Conservation (phyloP, 2,888 invertebrate genomes). For the Tetramorium bicarinatum region DNA sequence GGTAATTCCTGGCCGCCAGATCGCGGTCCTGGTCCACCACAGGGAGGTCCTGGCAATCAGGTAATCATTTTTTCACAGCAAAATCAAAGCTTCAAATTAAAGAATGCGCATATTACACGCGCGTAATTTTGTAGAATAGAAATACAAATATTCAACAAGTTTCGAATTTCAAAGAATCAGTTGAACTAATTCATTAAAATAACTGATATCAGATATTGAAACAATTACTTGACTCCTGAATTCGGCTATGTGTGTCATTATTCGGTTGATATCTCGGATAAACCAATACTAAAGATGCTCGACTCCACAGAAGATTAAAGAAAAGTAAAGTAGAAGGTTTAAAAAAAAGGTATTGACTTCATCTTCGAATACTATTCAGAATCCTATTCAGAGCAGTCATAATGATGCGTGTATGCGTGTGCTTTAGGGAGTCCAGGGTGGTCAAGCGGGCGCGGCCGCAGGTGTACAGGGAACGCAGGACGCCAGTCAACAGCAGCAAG, state of each 20-base stretch:
- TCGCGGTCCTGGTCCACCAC: constrained; percentile 85
- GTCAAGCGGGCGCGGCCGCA: constrained; percentile 84
- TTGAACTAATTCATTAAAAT: constrained; percentile 15
- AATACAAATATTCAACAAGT: neutral
- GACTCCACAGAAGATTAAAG: neutral
- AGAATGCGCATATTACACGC: neutral
- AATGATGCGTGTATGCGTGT: neutral
- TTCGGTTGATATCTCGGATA: neutral
- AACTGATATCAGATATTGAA: constrained; percentile 20
- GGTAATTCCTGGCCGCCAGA: constrained; percentile 86
- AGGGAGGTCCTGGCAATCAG: constrained; percentile 85
- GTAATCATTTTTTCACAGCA: constrained; percentile 69
- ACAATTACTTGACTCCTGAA: constrained; percentile 17
- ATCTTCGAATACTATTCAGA: neutral
- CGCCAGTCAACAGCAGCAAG: constrained; percentile 91
- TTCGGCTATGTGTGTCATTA: constrained; percentile 2
- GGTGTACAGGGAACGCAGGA: constrained; percentile 87
- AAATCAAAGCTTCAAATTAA: neutral
- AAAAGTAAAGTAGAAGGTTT: constrained; percentile 6
- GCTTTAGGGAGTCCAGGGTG: constrained; percentile 85
- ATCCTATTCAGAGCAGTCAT: neutral
- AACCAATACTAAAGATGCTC: constrained; percentile 4
- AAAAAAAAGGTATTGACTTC: neutral
- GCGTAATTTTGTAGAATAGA: neutral
- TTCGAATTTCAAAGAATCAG: neutral